Percentiles rank a stretch among this genome's conserved stretches.
Evolutionary conservation across 2,113 vertebrate species (phyloP).

Genomic region (Petroica traversi): DNA sequence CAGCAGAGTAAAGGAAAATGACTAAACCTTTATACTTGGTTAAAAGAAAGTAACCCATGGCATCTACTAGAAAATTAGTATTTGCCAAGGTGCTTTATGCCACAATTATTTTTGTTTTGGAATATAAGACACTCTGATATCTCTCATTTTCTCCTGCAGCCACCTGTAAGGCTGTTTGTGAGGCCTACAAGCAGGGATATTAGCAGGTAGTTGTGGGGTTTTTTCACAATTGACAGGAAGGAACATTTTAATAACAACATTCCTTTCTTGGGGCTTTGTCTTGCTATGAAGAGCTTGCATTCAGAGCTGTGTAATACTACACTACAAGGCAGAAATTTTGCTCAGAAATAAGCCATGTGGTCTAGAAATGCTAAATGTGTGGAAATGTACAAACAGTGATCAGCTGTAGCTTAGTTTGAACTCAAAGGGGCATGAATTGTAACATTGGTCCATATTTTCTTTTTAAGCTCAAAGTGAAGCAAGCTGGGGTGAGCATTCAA

Average conservation of each 20-base stretch:
- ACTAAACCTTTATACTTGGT: neutral
- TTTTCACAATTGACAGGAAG: neutral
- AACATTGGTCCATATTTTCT: neutral
- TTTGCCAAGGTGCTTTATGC: neutral
- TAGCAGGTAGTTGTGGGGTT: neutral
- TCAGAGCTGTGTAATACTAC: neutral
- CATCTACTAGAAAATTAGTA: neutral
- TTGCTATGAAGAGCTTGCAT: neutral
- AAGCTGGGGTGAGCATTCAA: conserved; percentile 76
- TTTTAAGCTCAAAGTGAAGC: conserved; percentile 72
- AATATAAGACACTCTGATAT: neutral
- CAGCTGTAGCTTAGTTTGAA: neutral
- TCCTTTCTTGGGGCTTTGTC: neutral
- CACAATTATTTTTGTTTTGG: neutral
- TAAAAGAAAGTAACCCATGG: neutral
- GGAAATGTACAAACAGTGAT: neutral
- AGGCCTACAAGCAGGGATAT: neutral
- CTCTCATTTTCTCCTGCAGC: neutral
- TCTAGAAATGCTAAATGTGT: neutral
- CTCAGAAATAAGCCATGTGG: neutral
- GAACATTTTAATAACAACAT: neutral
- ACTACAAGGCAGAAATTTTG: neutral
- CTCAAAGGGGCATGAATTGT: neutral
- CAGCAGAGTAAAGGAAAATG: neutral
- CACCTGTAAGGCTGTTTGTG: neutral